Base-by-base conservation (phyloP, 2,113 vertebrate genomes). In the Lipophrys pholis region DNA sequence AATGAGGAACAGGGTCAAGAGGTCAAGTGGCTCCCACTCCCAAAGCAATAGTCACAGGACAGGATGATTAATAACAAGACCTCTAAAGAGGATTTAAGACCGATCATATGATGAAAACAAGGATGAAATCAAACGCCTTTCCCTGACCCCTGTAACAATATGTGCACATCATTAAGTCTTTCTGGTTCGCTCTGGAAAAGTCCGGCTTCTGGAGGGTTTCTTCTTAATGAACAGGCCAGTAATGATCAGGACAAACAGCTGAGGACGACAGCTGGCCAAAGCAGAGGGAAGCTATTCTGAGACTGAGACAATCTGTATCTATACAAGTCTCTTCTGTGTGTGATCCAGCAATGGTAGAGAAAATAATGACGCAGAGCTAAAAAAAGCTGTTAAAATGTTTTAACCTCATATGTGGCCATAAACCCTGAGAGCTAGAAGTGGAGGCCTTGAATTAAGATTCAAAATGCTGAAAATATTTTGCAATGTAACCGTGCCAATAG, bases 51-150 rank as follows among this genome's bases (percentile, higher is more conserved):
- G 15, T 40, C 40, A 52, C 11, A 36, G 6, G 36, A 42, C 15
- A 42, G 62, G 45, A 54, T 53, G 68, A 61, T 46, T 62, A 60
- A 72, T 61, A 8, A 68, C 30, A 39, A 51, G 42, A 51, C 58
- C 49, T 60, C 11, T 42, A 11, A 14, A 60, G 40, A 51, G 6
- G 14, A 49, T 54, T 36, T 7, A 38, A 42, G 5, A 48, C 5
- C 7, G 16, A 15, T 54, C 50, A 59, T 39, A 16, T 12, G 3
- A 53, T 55, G 17, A 65, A 50, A 30, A 43, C 35, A n/a, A 58
- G 7, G 42, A 53, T 56, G 15, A 14, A 35, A 49, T 54, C 39
- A 50, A 36, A 51, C 61, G 46, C 14, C 6, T 10, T 56, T 56
- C 8, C 30, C 1, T 17, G 11, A 9, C 52, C 52, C 5, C 8